These are phyloP conservation scores for Caenorhabditis wallacei DNA, from an alignment of 2,888 invertebrate species.

Conservation along the genomic window DNA sequence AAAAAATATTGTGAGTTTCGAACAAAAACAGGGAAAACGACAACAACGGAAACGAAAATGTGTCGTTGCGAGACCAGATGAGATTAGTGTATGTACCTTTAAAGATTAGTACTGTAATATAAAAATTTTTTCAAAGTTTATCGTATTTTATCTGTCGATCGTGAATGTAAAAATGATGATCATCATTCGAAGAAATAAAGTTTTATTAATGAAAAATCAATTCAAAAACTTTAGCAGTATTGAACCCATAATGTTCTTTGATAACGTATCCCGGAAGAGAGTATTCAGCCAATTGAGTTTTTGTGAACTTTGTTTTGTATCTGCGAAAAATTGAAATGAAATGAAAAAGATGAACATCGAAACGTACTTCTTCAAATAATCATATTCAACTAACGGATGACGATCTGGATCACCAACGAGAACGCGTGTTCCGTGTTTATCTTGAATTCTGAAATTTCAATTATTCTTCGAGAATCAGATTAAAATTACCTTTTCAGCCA, in stretches of 20 bases:
- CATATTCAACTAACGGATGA: slow-evolving; percentile 71
- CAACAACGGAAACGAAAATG: no score
- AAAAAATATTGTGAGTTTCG: no score
- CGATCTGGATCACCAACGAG: slow-evolving; percentile 75
- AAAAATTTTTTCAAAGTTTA: no score
- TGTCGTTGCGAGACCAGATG: no score
- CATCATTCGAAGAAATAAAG: neutral
- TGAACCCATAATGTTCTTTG: slow-evolving; percentile 75
- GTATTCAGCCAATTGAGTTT: slow-evolving; percentile 63
- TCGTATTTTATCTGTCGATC: no score
- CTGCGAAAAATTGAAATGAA: no score
- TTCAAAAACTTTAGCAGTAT: slow-evolving; percentile 73
- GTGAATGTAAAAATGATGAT: no score
- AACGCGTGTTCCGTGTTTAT: slow-evolving; percentile 37
- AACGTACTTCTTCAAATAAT: slow-evolving; percentile 57
- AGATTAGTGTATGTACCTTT: no score
- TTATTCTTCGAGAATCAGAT: neutral
- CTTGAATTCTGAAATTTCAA: slow-evolving; percentile 34
- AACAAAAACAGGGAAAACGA: no score
- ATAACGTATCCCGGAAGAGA: slow-evolving; percentile 74
- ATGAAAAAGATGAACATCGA: no score
- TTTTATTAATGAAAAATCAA: slow-evolving; percentile 26
- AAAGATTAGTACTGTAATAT: no score
- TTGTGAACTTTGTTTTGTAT: slow-evolving; percentile 68
- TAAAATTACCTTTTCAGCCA: slow-evolving; percentile 79